Evolutionary conservation across 2,888 invertebrate genomes (phyloP).

Genomic region (Athripsodes cinereus): DNA sequence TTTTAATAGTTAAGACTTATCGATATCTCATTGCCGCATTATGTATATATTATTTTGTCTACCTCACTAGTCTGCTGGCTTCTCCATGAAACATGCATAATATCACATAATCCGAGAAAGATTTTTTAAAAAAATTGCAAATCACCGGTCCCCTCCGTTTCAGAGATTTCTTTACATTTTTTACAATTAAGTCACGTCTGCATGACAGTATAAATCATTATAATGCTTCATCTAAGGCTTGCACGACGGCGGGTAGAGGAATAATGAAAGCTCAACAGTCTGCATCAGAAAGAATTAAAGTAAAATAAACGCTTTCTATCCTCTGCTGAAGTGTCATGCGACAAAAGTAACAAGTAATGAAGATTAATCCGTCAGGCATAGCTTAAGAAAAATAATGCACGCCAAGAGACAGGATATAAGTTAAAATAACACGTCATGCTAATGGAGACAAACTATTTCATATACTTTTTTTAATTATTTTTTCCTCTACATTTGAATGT

Average conservation of each 20-base stretch:
- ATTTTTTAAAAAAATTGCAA: no score
- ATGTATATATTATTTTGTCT: no score
- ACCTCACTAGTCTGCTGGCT: no score
- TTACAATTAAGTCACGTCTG: not conserved
- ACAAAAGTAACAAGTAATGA: constrained; percentile 11
- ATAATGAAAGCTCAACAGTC: not conserved
- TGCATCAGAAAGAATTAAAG: not conserved
- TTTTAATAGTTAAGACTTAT: no score
- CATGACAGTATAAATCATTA: not conserved
- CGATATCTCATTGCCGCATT: no score
- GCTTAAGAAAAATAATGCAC: not conserved
- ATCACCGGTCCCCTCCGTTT: not conserved
- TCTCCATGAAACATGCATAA: no score
- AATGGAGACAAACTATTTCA: constrained; percentile 21
- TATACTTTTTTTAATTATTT: no score
- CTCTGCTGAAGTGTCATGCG: constrained; percentile 14
- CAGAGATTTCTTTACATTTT: not conserved
- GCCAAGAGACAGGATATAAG: not conserved
- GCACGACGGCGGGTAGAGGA: not conserved
- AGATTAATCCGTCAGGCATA: constrained; percentile 23
- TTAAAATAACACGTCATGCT: constrained; percentile 15
- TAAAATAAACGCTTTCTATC: constrained; percentile 13
- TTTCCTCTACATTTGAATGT: no score
- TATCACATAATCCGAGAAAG: no score
- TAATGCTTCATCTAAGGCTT: not conserved